Base-by-base conservation (phyloP, 2,113 vertebrate genomes). In the Cephalopterus ornatus region DNA sequence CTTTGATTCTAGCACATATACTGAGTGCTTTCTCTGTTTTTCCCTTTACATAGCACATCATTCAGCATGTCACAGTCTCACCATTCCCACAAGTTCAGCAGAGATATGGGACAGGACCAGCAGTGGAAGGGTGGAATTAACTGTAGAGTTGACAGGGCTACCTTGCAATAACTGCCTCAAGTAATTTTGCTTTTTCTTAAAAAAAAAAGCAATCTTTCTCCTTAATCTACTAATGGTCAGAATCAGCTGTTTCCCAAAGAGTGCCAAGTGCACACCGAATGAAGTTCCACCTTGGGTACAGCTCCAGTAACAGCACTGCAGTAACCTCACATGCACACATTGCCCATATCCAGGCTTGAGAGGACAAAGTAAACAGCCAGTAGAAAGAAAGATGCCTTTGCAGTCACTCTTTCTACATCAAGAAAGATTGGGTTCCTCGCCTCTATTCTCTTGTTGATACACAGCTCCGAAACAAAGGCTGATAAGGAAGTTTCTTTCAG, bases 41-140 rank as follows among this genome's bases (percentile, higher is more conserved):
- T 89, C 77, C 88, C 83, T 93, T 93, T 86, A 68, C 65, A 32
- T 30, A 91, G 63, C 74, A 75, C 89, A 85, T 80, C 77, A 91
- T 91, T 93, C 94, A 92, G 89, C 89, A 91, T 84, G 84, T 95
- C 84, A 86, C 85, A 92, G 78, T 77, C 91, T 95, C 93, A 87
- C 88, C 73, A 81, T 68, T 95, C 77, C 88, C 78, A 86, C 70
- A 71, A 53, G 61, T 86, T 91, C 83, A 86, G 72, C 79, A 92
- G 85, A 95, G 33, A 79, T 75, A 93, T 26, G 49, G 80, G 83
- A 77, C 76, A 77, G 86, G 80, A 95, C 83, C 89, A 91, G 68
- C 71, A 81, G 65, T 0, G 4, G 88, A 90, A 92, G 70, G 65
- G 49, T 89, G 80, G 46, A 93, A 92, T 90, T 77, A 53, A 61